Base-by-base conservation (phyloP, 2,888 invertebrate species). In the Aphodius sticticus region DNA sequence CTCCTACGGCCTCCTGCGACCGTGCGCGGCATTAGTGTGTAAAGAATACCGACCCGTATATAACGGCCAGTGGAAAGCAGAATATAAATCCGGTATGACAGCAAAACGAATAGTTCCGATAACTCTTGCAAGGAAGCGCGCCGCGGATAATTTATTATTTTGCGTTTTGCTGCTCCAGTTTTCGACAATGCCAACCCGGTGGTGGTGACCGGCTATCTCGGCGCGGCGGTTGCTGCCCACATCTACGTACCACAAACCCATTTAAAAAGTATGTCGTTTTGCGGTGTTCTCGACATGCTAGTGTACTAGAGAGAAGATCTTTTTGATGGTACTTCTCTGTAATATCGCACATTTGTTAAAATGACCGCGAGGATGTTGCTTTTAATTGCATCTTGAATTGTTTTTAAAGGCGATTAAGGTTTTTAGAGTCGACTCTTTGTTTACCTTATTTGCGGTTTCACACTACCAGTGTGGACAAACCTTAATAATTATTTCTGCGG, bases 81-180 rank as follows among this genome's bases (percentile, higher is more conserved):
- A 53, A 53, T 53, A 74, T 74, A 74, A 74, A 74, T 74, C 74
- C 74, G 36, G 69, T 16, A 72, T 16, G 77, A 79, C 79, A 72
- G 69, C 69, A 72, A 69, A 74, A 79, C 69, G 77, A 72, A 77
- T 77, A 76, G 77, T 76, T 16, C 36, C 77, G 77, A 76, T 76
- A 78, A 78, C 76, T 76, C 70, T 76, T 35, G 74, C 74, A 74
- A 74, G 74, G 74, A 37, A 37, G 74, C 74, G 36, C 74, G 35
- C 74, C 36, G n/a, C 74, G 7, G 74, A 36, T 36, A 71, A 74
- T 74, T 74, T 74, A 74, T 74, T 35, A 37, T 71, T 37, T 37
- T 35, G 74, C 36, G 35, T 74, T 74, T 74, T 74, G 74, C 74
- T 37, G 74, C 35, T 36, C 74, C 37, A n/a, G n/a, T 37, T 37